These are phyloP conservation scores for Rotaria socialis DNA, from an alignment of 2,888 invertebrate species.

Conservation along the genomic window DNA sequence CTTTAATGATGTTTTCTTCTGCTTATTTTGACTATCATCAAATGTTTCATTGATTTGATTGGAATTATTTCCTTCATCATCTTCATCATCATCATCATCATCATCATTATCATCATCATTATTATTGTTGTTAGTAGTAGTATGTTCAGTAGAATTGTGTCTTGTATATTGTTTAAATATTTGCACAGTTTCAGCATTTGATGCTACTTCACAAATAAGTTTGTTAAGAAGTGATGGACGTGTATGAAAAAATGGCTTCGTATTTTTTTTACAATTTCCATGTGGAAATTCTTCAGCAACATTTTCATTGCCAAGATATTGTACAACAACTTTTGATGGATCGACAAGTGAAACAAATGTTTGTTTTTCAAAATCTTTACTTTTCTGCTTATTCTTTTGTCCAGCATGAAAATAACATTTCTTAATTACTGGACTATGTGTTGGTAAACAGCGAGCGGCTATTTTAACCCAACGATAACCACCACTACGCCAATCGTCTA, in stretches of 20 bases:
- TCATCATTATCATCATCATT: constrained; percentile 14
- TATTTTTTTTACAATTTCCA: constrained; percentile 16
- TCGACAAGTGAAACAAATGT: neutral
- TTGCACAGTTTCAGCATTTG: neutral
- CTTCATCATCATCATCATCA: constrained; percentile 13
- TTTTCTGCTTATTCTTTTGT: constrained; percentile 10
- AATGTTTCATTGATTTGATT: neutral
- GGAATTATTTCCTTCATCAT: neutral
- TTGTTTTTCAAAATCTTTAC: constrained; percentile 29
- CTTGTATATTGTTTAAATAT: neutral
- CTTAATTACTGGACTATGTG: constrained; percentile 14
- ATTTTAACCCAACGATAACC: constrained; percentile 15
- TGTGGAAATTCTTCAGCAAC: constrained; percentile 28
- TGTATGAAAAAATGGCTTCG: neutral
- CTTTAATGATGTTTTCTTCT: neutral
- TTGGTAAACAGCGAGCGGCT: constrained; percentile 18
- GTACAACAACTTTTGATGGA: constrained; percentile 24
- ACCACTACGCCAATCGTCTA: constrained; percentile 19
- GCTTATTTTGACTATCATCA: neutral
- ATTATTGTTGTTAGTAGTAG: neutral
- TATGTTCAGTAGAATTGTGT: neutral
- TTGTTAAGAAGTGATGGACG: constrained; percentile 13
- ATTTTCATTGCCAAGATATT: constrained; percentile 21
- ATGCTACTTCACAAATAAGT: neutral
- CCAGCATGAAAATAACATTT: constrained; percentile 31